Base-by-base conservation (phyloP, 2,797 vertebrate species). In the Sebastes itinus region DNA sequence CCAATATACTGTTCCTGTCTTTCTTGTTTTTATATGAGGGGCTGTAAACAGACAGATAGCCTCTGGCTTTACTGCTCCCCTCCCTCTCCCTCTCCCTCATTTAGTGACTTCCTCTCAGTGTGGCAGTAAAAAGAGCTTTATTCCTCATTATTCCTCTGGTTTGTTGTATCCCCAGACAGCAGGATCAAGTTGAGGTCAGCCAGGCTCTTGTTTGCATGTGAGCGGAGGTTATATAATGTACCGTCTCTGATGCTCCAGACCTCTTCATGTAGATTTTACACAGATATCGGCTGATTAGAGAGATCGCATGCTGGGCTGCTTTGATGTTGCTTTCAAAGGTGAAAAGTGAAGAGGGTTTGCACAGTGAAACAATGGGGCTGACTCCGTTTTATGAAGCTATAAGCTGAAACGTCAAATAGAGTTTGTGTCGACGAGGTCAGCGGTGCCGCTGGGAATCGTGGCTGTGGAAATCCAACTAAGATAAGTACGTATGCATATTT, bases 101-200 rank as follows among this genome's bases (percentile, higher is more conserved):
- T 93, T 82, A 85, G 79, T 66, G 62, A 80, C 88, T 94, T 94
- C 92, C 94, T 94, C 71, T 91, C 65, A 46, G 66, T 66, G 77
- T 67, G 82, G 89, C 88, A 73, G 78, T 95, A 93, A 94, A 94
- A 83, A 59, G 62, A 58, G 54, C 79, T 83, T 88, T 78, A 77
- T 80, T 66, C 59, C 88, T 92, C 84, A 89, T 91, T 90, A 91
- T 87, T 77, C 74, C 75, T 78, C 60, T 16, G 64, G 79, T 91
- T 91, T 88, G 85, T 81, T 91, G 84, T 35, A 42, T 79, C 52
- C 73, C 81, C 89, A 93, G 90, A 91, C 87, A 23, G 77, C 67
- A 80, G 91, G 90, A 92, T 94, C 93, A 90, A 72, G 77, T 86
- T 72, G 80, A 86, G 90, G 89, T 91, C 89, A 90, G 79, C 49